phyloP scores from a whole-genome alignment of 2,113 vertebrate genomes.

The Jaculus jaculus region DNA sequence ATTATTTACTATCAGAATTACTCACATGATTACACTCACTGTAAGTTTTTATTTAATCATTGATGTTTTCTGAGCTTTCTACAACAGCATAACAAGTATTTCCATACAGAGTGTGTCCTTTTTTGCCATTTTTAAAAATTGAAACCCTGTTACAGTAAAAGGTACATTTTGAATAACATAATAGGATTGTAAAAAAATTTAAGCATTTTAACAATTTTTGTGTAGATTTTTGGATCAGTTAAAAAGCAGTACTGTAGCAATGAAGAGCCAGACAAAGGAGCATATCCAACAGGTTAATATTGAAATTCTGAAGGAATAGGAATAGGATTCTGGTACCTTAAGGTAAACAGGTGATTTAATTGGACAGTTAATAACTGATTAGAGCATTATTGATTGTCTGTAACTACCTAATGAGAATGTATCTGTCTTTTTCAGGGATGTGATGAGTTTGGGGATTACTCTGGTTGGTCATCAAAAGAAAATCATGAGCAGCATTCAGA shows the following conservation, averaged over 20 bases:
- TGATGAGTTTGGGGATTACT: slow-evolving; percentile 99
- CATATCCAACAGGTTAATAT: neutral
- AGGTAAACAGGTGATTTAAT: neutral
- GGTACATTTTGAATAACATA: neutral
- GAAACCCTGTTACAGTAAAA: neutral
- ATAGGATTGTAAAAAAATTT: neutral
- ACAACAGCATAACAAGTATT: neutral
- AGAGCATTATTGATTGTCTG: slow-evolving; percentile 51
- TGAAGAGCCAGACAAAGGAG: neutral
- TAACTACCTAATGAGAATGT: slow-evolving; percentile 51
- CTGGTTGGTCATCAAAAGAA: slow-evolving; percentile 99
- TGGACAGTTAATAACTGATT: slow-evolving; percentile 52
- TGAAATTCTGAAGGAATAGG: neutral
- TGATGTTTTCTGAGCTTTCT: neutral
- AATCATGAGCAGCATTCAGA: slow-evolving; percentile 99
- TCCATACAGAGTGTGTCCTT: neutral
- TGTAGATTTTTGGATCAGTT: neutral
- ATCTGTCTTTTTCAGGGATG: slow-evolving; percentile 91
- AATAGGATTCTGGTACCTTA: neutral
- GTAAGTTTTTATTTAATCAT: neutral
- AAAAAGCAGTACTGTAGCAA: neutral
- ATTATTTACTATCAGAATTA: neutral
- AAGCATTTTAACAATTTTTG: neutral
- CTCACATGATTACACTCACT: neutral
- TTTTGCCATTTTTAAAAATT: neutral